Conservation (phyloP, 1,140 invertebrate genomes). For the Macrotrachela quadricornifera region DNA sequence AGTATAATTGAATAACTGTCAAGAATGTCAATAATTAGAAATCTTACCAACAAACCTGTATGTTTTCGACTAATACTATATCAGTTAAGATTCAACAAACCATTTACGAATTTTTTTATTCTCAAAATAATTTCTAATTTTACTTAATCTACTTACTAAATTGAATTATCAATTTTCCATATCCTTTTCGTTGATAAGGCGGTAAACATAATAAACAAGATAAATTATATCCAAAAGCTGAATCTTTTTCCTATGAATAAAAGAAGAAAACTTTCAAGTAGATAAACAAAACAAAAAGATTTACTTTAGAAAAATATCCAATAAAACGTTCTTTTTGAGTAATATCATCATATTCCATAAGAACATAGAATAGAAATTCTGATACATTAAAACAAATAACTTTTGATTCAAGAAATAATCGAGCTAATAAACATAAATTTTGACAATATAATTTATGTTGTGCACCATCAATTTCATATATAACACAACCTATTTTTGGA, state of each 20-base stretch:
- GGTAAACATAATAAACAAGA: constrained; percentile 90
- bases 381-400: constrained; percentile 92
- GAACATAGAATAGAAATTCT: constrained; percentile 82
- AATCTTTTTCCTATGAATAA: constrained; percentile 55
- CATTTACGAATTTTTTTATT: no score
- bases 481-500: constrained; percentile 40
- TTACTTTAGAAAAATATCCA: constrained; percentile 70
- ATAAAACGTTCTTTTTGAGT: constrained; percentile 59
- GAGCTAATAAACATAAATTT: constrained; percentile 77
- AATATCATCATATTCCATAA: constrained; percentile 78
- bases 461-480: constrained; percentile 71
- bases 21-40: no score
- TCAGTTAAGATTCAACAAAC: no score
- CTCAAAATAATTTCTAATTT: no score
- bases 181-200: constrained; percentile 89
- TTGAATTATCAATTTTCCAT: constrained; percentile 83
- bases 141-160: constrained; percentile 28
- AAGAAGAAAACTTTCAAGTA: no score
- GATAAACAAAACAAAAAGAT: no score
- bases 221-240: constrained; percentile 91
- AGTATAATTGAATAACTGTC: no score
- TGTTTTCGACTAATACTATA: no score
- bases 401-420: constrained; percentile 88
- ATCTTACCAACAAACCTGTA: no score
- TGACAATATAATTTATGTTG: constrained; percentile 80